These are phyloP conservation scores for Orchesellides sinensis DNA, from an alignment of 2,888 invertebrate species.

Conservation along the genomic window DNA sequence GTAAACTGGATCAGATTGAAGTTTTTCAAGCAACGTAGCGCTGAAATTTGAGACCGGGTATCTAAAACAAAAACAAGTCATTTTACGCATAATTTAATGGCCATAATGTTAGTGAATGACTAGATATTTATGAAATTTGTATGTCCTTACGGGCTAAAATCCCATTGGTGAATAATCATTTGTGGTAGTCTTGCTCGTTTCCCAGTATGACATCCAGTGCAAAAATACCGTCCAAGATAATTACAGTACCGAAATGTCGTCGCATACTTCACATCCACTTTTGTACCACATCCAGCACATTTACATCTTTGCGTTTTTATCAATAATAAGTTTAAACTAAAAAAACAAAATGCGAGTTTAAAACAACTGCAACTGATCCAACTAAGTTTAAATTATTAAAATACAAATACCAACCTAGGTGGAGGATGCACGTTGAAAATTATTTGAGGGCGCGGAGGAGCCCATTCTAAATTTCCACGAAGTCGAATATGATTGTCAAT, in stretches of 20 bases:
- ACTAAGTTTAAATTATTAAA: background rate
- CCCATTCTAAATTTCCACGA: constrained; percentile 89
- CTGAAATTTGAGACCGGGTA: constrained; percentile 91
- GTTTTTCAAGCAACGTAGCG: constrained; percentile 85
- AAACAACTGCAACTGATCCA: background rate
- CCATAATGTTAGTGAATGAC: background rate
- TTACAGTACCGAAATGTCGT: constrained; percentile 88
- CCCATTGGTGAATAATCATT: constrained; percentile 83
- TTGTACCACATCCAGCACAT: constrained; percentile 91
- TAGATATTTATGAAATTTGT: too few relatives aligned
- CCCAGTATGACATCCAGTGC: constrained; percentile 90
- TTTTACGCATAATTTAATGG: background rate
- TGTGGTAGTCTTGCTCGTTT: constrained; percentile 85
- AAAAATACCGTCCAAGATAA: constrained; percentile 90
- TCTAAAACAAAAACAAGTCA: too few relatives aligned
- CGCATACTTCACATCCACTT: constrained; percentile 84
- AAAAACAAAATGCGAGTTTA: too few relatives aligned
- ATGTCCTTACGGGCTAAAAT: constrained; percentile 81
- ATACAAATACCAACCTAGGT: constrained; percentile 80
- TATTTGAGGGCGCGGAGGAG: constrained; percentile 89
- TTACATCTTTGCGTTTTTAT: constrained; percentile 86
- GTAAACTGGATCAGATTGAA: constrained; percentile 87
- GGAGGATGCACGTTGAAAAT: constrained; percentile 87
- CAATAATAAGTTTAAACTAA: constrained; percentile 81
- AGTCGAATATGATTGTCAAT: constrained; percentile 76